Evolutionary conservation across 53 echinoderm and acorn worm species (phyloP), one percentile per base, ranked within the genome.

Genomic region (Holothuria leucospilota): DNA sequence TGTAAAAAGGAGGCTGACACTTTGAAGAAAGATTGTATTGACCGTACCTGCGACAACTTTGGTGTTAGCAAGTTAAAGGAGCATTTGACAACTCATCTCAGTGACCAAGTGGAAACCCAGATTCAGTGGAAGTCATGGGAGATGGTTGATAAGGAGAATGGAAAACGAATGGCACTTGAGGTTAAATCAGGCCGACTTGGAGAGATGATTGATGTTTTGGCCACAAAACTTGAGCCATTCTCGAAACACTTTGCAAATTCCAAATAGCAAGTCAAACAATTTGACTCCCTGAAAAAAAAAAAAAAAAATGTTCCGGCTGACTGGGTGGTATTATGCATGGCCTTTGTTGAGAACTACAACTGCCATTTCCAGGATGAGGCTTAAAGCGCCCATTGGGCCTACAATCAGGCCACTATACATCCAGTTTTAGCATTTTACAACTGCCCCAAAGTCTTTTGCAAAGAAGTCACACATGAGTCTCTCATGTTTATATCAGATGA

Each of bases 331-430:
- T 60, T 72, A 25, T 88, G 89, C 40, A 24, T 71, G 64, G 81
- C 81, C 34, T 88, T 82, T 68, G 88, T 8, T 12, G 81, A 88
- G 34, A 80, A 88, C 40, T 88, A 82, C 39, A 82, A 88, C 66
- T 88, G 88, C 69, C 81, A 81, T 13, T 88, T 25, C 27, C 82
- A 88, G 46, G 89, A 88, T 40, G 88, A 82, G 64, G 88, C 88
- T 27, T 83, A 88, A 39, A 72, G 81, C 68, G 88, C 88, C 21
- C 88, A 88, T 71, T 88, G 81, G 88, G n/a, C 26, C 8, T 88
- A 88, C 18, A 80, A 88, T 11, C 88, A 88, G 40, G 88, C 82
- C 68, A 88, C 82, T 13, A 68, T 88, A 11, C 82, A 88, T 42
- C 79, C 88, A 4, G 40, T 88, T 82, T 81, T 88, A 15, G 88